phyloP scores from a whole-genome alignment of 2,888 invertebrate genomes.

The Hymenopus coronatus region DNA sequence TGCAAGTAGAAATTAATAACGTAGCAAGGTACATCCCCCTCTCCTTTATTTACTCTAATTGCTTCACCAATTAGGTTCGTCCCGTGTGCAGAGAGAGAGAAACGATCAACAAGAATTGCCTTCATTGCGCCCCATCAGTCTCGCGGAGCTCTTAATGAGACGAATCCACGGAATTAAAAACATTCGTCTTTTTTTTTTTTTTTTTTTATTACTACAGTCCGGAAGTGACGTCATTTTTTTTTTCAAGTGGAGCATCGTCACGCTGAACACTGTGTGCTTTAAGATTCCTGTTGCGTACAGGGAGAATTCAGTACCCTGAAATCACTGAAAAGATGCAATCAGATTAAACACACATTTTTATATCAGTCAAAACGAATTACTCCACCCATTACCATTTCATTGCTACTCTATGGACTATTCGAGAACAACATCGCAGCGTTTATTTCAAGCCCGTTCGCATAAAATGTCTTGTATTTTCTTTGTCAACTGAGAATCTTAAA shows the following conservation, averaged over 20 bases:
- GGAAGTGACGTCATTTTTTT: background rate
- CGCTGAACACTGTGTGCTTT: background rate
- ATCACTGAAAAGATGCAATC: background rate
- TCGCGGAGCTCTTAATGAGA: background rate
- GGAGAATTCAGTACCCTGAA: background rate
- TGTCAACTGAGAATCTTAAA: too few relatives aligned
- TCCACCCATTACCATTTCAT: too few relatives aligned
- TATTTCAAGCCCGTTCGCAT: too few relatives aligned
- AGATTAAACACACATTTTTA: background rate
- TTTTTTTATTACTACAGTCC: background rate
- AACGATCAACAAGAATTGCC: background rate
- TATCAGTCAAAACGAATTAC: too few relatives aligned
- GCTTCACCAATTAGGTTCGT: conserved; percentile 20
- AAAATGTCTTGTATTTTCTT: too few relatives aligned
- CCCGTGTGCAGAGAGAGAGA: conserved; percentile 9
- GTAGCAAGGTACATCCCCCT: background rate
- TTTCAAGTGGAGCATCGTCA: background rate
- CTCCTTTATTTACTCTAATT: conserved; percentile 17
- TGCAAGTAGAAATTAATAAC: conserved; percentile 12
- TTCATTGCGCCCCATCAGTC: background rate
- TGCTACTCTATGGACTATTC: too few relatives aligned
- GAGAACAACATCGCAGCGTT: too few relatives aligned
- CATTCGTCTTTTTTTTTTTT: background rate
- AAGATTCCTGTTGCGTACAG: background rate
- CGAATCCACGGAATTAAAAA: background rate